Conservation (phyloP, 2,797 vertebrate genomes). For the Anguilla anguilla region DNA sequence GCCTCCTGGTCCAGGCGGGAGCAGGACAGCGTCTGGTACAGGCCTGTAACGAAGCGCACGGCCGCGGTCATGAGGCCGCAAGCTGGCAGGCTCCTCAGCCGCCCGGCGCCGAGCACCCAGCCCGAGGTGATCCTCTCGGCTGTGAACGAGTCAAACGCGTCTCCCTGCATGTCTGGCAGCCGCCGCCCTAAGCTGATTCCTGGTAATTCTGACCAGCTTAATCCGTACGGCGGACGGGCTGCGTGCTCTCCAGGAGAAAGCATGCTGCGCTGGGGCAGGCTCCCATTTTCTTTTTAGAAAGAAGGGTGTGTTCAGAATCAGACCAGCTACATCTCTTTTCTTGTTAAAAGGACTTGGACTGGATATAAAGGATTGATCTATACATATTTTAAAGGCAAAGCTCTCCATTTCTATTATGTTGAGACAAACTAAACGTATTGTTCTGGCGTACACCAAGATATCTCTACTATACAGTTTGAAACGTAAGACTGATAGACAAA, state of each 20-base stretch:
- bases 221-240: neutral
- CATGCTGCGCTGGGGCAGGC: neutral
- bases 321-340: neutral
- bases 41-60: conserved; percentile 4
- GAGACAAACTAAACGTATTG: neutral
- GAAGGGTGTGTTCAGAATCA: neutral
- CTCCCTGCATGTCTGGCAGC: neutral
- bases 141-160: conserved; percentile 7
- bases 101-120: neutral
- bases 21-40: conserved; percentile 14
- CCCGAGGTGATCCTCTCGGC: neutral
- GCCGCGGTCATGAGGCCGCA: neutral
- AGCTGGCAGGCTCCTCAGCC: neutral
- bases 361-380: neutral
- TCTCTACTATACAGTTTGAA: neutral
- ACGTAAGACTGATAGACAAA: neutral
- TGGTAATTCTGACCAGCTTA: neutral
- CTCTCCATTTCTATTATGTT: neutral
- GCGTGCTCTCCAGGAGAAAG: neutral
- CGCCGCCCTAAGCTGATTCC: neutral
- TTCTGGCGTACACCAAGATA: neutral
- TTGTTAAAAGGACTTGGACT: neutral
- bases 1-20: neutral
- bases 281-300: neutral
- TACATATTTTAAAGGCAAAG: neutral